Percentiles rank a stretch among this genome's conserved stretches.
Evolutionary conservation across 2,888 invertebrate species (phyloP).

Genomic region (Protophormia terraenovae): DNA sequence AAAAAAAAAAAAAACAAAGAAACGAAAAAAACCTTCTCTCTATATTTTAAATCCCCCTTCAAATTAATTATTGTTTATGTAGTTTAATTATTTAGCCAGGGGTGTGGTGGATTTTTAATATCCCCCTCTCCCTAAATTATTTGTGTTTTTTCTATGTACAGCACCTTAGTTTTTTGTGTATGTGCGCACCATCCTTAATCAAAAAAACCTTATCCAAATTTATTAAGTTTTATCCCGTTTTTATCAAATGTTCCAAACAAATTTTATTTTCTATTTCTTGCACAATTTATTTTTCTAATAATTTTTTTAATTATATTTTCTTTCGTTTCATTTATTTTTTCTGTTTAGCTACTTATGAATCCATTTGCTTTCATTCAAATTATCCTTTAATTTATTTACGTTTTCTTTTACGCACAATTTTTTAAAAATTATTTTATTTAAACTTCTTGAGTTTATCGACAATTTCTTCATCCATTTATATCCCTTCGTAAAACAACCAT

Average conservation of each 20-base stretch:
- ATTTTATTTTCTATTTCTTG: not conserved
- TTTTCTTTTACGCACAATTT: slow-evolving; percentile 49
- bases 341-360: slow-evolving; percentile 64
- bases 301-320: slow-evolving; percentile 13
- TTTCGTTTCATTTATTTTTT: slow-evolving; percentile 7
- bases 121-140: slow-evolving; percentile 2
- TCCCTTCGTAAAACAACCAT: slow-evolving; percentile 6
- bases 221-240: slow-evolving; percentile 38
- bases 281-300: slow-evolving; percentile 40
- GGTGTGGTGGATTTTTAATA: slow-evolving; percentile 7
- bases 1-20: not conserved
- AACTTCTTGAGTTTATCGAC: slow-evolving; percentile 30
- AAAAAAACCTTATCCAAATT: not conserved
- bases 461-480: slow-evolving; percentile 34
- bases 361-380: slow-evolving; percentile 20
- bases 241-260: no score
- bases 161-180: slow-evolving; percentile 60
- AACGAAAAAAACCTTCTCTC: slow-evolving; percentile 31
- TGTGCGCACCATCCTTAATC: slow-evolving; percentile 31
- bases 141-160: slow-evolving; percentile 62
- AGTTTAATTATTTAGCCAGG: slow-evolving; percentile 54
- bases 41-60: not conserved
- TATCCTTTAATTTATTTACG: slow-evolving; percentile 5
- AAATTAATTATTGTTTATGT: slow-evolving; percentile 45
- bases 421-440: slow-evolving; percentile 1